Conservation (phyloP, 2,113 vertebrate species). For the Bufo bufo region DNA sequence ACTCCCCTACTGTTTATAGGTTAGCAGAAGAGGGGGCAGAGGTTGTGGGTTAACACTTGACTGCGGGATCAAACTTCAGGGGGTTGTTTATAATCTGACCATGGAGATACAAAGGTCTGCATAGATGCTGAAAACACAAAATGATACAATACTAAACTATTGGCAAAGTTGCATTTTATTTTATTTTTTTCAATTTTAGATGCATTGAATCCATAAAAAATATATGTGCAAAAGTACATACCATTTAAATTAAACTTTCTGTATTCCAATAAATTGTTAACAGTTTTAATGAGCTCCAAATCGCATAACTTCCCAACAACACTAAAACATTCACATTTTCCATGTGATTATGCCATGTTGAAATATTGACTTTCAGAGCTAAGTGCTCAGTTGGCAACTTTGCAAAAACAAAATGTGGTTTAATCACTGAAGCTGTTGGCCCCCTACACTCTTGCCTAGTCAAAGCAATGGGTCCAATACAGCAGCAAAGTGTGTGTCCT, state of each 20-base stretch:
- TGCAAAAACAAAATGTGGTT: background rate
- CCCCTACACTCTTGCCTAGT: background rate
- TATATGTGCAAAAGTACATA: too few species aligned
- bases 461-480: background rate
- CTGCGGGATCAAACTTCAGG: background rate
- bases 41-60: background rate
- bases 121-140: too few species aligned
- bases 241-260: background rate
- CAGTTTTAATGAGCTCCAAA: background rate
- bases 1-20: background rate
- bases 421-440: background rate
- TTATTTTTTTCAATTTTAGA: too few species aligned
- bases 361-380: background rate
- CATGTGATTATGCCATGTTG: background rate
- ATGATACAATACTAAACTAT: too few species aligned
- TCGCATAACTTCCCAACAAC: background rate
- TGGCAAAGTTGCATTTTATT: too few species aligned
- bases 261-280: background rate
- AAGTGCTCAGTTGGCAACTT: constrained; percentile 2
- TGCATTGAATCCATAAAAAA: too few species aligned
- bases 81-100: too few species aligned
- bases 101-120: too few species aligned
- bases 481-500: background rate
- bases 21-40: background rate
- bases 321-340: background rate